Percentiles rank a stretch among this genome's conserved stretches.
Evolutionary conservation across 2,113 vertebrate species (phyloP).

Genomic region (Bolborhynchus lineola): DNA sequence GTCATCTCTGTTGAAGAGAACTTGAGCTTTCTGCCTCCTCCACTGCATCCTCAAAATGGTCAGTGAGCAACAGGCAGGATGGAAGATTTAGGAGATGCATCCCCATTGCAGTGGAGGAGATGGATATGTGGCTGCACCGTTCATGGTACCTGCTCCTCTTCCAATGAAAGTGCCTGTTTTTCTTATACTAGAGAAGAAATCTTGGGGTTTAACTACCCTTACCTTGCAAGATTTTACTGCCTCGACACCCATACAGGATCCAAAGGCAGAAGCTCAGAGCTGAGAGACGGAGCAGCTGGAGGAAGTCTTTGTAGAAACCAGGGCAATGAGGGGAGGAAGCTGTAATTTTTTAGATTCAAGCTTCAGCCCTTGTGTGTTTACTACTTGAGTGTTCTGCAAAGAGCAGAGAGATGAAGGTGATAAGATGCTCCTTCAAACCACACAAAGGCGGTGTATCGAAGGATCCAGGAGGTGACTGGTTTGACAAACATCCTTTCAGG

Average conservation of each 20-base stretch:
- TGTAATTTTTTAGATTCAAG: neutral
- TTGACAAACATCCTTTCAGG: constrained; percentile 58
- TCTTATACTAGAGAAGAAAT: neutral
- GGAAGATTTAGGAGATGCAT: neutral
- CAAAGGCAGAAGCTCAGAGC: neutral
- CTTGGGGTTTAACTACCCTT: neutral
- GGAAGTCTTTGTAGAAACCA: neutral
- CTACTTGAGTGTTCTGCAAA: neutral
- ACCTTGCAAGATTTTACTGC: neutral
- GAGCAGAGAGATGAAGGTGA: constrained; percentile 8
- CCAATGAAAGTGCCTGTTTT: neutral
- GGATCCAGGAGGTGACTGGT: constrained; percentile 2
- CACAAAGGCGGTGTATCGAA: neutral
- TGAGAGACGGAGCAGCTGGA: neutral
- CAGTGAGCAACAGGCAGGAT: neutral
- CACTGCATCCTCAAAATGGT: no score
- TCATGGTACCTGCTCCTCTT: neutral
- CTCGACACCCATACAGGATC: neutral
- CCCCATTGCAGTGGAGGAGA: accelerated
- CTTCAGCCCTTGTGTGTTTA: neutral
- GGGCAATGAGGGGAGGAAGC: neutral
- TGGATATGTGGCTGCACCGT: accelerated
- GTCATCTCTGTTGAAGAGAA: neutral
- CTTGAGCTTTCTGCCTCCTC: neutral
- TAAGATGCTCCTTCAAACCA: constrained; percentile 5